Conservation (phyloP, 1,140 invertebrate genomes). For the Drosophila murphyi region DNA sequence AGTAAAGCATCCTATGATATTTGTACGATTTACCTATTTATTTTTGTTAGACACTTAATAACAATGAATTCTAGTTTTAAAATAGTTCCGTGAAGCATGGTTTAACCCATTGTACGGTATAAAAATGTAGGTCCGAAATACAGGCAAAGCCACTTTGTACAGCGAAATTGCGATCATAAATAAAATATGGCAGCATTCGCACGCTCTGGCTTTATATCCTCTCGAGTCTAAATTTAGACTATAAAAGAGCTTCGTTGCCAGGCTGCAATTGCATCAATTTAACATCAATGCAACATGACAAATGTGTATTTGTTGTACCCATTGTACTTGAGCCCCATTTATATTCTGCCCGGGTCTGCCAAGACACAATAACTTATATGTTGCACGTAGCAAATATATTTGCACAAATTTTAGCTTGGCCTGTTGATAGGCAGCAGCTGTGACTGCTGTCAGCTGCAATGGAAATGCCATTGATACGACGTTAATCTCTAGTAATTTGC, state of each 20-base stretch:
- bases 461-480: conserved; percentile 17
- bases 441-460: conserved; percentile 9
- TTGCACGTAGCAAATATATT: conserved; percentile 73
- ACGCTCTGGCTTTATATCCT: conserved; percentile 29
- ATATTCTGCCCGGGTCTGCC: conserved; percentile 46
- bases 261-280: conserved; percentile 38
- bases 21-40: no score
- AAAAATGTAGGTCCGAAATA: conserved; percentile 8
- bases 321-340: conserved; percentile 60
- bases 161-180: conserved; percentile 61
- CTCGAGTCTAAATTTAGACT: conserved; percentile 40
- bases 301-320: conserved; percentile 68
- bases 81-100: no score
- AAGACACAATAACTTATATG: conserved; percentile 68
- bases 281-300: conserved; percentile 66
- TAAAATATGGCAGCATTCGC: conserved; percentile 61
- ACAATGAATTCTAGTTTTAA: no score
- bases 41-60: no score
- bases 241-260: conserved; percentile 46
- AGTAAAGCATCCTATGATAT: no score
- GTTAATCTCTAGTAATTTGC: conserved; percentile 71
- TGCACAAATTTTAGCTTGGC: conserved; percentile 61
- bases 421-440: conserved; percentile 36
- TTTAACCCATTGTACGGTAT: no score
- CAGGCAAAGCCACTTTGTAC: conserved; percentile 54